Evolutionary conservation across 2,113 vertebrate species (phyloP).

Genomic region (Setophaga petechia): DNA sequence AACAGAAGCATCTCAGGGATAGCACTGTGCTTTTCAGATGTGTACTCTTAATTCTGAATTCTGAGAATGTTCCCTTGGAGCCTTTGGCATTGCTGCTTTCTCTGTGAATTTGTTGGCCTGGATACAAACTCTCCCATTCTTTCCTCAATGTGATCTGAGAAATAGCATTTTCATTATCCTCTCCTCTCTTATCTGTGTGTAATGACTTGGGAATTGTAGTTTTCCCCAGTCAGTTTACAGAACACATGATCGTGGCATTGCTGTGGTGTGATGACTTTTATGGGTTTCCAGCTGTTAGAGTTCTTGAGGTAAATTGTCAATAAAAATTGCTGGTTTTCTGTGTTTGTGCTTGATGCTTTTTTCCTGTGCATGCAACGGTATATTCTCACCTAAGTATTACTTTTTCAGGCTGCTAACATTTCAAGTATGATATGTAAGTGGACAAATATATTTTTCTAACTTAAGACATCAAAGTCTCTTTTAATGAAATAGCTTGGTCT

Average conservation of each 20-base stretch:
- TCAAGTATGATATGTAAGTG: background rate
- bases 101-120: background rate
- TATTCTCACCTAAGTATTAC: background rate
- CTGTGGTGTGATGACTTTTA: background rate
- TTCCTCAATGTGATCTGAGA: background rate
- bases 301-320: background rate
- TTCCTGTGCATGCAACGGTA: background rate
- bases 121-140: background rate
- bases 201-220: background rate
- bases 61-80: background rate
- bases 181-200: background rate
- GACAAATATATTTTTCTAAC: background rate
- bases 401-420: background rate
- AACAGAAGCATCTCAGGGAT: background rate
- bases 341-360: background rate
- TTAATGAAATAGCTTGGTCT: background rate
- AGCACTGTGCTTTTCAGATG: background rate
- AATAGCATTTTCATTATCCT: background rate
- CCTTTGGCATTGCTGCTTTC: background rate
- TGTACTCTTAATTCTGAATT: background rate
- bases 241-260: background rate
- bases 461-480: background rate
- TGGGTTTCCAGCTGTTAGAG: background rate
- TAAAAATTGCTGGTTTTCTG: background rate
- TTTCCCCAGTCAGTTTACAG: background rate